A percentile compares a stretch with the other conserved stretches of the same genome.
These are phyloP conservation scores for Helicoverpa armigera DNA, from an alignment of 1,140 invertebrate species.

Conservation along the genomic window DNA sequence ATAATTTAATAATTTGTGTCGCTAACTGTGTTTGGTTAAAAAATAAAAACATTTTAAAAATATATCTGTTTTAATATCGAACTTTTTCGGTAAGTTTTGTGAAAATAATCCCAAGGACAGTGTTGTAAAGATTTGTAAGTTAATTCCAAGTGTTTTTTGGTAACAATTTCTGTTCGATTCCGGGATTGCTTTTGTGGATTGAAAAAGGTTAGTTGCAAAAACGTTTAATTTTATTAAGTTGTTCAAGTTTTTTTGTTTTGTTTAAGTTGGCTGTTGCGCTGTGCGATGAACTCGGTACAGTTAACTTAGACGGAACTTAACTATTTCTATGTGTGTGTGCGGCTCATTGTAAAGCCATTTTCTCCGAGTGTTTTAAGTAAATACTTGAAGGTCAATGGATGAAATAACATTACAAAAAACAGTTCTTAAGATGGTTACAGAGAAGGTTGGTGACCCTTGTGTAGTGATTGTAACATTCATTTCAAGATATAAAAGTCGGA, in stretches of 20 bases:
- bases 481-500: background rate
- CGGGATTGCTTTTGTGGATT: constrained; percentile 68
- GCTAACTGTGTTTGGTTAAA: constrained; percentile 52
- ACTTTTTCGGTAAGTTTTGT: constrained; percentile 55
- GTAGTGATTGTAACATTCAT: constrained; percentile 13
- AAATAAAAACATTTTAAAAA: constrained; percentile 24
- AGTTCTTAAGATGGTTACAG: background rate
- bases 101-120: constrained; percentile 65
- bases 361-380: constrained; percentile 37
- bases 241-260: constrained; percentile 16
- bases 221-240: constrained; percentile 28
- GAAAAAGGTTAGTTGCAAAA: constrained; percentile 53
- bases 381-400: constrained; percentile 24
- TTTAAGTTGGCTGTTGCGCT: constrained; percentile 20
- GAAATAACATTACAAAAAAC: constrained; percentile 5
- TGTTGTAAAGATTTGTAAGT: constrained; percentile 67
- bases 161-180: constrained; percentile 65
- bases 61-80: background rate
- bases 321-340: constrained; percentile 6
- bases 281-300: constrained; percentile 40
- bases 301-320: constrained; percentile 41
- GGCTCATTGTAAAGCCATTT: constrained; percentile 6
- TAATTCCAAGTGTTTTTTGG: constrained; percentile 45
- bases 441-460: constrained; percentile 12
- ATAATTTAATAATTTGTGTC: constrained; percentile 64